phyloP scores from a whole-genome alignment of 2,888 invertebrate species.

The Spialia ferax region DNA sequence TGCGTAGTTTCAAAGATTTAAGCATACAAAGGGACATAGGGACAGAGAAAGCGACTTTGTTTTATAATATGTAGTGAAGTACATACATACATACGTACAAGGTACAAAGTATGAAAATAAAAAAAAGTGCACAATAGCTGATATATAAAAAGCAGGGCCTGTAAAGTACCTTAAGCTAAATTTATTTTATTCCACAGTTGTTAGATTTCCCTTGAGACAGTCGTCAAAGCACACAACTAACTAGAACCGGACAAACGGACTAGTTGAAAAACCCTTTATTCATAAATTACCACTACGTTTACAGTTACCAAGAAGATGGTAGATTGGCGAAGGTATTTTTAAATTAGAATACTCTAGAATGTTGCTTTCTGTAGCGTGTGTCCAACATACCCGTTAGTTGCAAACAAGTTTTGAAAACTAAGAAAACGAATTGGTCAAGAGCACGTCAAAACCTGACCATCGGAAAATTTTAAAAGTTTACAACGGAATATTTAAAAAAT shows the following conservation, averaged over 20 bases:
- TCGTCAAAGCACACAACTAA: background rate
- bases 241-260: constrained; percentile 29
- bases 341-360: constrained; percentile 1
- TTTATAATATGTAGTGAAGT: too few species aligned
- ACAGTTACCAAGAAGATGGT: constrained; percentile 31
- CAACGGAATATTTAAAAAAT: too few species aligned
- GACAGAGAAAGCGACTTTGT: too few species aligned
- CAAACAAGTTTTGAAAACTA: background rate
- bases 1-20: too few species aligned
- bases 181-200: constrained; percentile 16
- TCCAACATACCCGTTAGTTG: background rate
- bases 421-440: background rate
- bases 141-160: background rate
- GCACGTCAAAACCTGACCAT: background rate
- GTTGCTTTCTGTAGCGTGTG: background rate
- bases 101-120: too few species aligned
- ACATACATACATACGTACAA: too few species aligned
- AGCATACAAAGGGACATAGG: too few species aligned
- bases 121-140: too few species aligned
- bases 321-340: constrained; percentile 31
- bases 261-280: constrained; percentile 29
- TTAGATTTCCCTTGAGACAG: constrained; percentile 11
- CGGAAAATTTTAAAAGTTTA: too few species aligned
- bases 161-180: background rate
- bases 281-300: constrained; percentile 34